Evolutionary conservation across 1,140 invertebrate species (phyloP), one percentile per base, ranked within the genome.

Genomic region (Nomia melanderi): DNA sequence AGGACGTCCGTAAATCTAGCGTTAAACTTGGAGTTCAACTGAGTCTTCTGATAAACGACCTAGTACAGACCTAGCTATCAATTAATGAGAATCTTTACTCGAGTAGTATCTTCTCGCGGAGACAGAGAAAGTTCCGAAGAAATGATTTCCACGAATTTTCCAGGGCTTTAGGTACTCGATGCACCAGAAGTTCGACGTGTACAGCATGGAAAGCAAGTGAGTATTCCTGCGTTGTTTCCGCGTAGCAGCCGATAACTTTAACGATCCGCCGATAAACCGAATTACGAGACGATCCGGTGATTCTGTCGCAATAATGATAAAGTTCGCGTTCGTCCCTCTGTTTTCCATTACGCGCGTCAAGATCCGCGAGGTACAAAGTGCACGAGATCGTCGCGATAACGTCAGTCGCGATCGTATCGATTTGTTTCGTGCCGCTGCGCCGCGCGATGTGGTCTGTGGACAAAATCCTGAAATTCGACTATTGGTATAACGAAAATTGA

Each of bases 101-200:
- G n/a, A n/a, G n/a, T n/a, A n/a, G n/a, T n/a, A n/a, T n/a, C n/a
- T n/a, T n/a, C n/a, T n/a, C n/a, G n/a, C n/a, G n/a, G n/a, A n/a
- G n/a, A n/a, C n/a, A n/a, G n/a, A 44, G 6, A 44, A 14, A 20
- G 1, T 4, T 17, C 14, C 6, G 11, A 7, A 31, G 27, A 25
- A 56, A 65, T 25, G 41, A 33, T 36, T 9, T 33, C 17, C 17
- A 41, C n/a, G n/a, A 62, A 77, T 71, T n/a, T 91, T 93, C 56
- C 84, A 95, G 94, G 93, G 94, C 7, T 95, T 94, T 81, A 91
- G 95, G 64, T 93, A 96, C 85, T 95, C 95, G 12, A 93, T 92
- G 6, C 90, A 93, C 6, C 93, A 93, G n/a, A 90, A 90, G 76
- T 95, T 93, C 81, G 90, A 93, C 39, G 90, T 95, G 5, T 94